Base-by-base conservation (phyloP, 2,888 invertebrate genomes). In the Drosophila aldrichi region DNA sequence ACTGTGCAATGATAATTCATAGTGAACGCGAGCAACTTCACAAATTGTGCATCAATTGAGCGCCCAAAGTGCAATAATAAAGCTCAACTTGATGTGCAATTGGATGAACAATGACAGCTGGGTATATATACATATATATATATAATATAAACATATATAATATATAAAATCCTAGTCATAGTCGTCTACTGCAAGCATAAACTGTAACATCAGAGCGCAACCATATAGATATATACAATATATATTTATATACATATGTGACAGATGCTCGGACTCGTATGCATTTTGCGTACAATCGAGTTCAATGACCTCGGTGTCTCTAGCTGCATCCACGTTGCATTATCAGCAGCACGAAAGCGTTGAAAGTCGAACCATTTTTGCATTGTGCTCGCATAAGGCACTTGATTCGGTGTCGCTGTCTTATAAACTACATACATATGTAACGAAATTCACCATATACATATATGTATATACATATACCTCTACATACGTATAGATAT, bases 41-140 rank as follows among this genome's bases (percentile, higher is more conserved):
- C 56, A 70, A 74, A 74, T 71, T 71, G 60, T 66, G 72, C 75
- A 67, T 76, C 71, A 75, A 76, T 76, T 76, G 62, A 55, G 54
- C 38, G 49, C 58, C 58, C 60, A 64, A 74, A 61, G 59, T 58
- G 49, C 62, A 64, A 74, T 48, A 66, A 70, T 51, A 51, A 46
- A 41, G 10, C 52, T 41, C 60, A 67, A 46, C 61, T 72, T 66
- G 59, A 36, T 56, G 56, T 57, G 72, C 72, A 65, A 71, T 52
- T 73, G 52, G 43, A 49, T 44, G 57, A 58, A 68, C 60, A 74
- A 64, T 60, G 54, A 46, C 68, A 41, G 59, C 54, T 18, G 40
- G 55, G 20, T 43, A 32, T 7, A 41, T 12, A 32, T 16, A 22
- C 10, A 36, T 20, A 36, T 36, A 10, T 22, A 59, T 18, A 32